Base-by-base conservation (phyloP, 2,113 vertebrate species). In the Pseudorasbora parva region DNA sequence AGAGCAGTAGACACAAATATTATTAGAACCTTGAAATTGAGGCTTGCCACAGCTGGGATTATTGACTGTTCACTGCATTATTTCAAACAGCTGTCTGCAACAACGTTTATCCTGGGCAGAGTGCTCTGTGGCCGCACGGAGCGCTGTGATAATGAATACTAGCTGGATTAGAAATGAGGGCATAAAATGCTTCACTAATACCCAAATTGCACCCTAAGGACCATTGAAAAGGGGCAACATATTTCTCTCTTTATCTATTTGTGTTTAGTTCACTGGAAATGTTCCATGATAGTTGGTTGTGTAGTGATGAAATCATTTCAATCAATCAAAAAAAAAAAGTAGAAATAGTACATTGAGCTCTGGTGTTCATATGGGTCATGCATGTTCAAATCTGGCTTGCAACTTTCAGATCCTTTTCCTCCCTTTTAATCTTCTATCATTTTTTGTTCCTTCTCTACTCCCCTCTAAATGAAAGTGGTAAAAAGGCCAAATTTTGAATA, bases 21-120 rank as follows among this genome's bases (percentile, higher is more conserved):
- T 77, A 90, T 93, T 91, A 92, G 82, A 89, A 92, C 84, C 93
- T 87, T 93, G 91, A 93, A 93, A 93, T 90, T 89, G 93, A 93
- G 89, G 90, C 89, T 91, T 88, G 91, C 89, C 90, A 91, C 91
- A 91, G 88, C 11, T 82, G 87, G 91, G 91, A 93, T 92, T 91
- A 94, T 91, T 89, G 91, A 90, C 91, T 88, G 86, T 92, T 90
- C 88, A 85, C 91, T 89, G 88, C 89, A 78, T 72, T 69, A 85
- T 90, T 92, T 88, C 88, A 84, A 91, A 89, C 82, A 51, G 87
- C 81, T 83, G 78, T 86, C 72, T 74, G 82, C 87, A 91, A 85
- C 69, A 85, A 90, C 57, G 85, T 33, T 77, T 69, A 81, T 64
- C 69, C 54, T 54, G 83, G 57, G 41, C 77, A 60, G 75, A 71